phyloP scores from a whole-genome alignment of 2,797 vertebrate genomes.

The Leptatherina wallacei region DNA sequence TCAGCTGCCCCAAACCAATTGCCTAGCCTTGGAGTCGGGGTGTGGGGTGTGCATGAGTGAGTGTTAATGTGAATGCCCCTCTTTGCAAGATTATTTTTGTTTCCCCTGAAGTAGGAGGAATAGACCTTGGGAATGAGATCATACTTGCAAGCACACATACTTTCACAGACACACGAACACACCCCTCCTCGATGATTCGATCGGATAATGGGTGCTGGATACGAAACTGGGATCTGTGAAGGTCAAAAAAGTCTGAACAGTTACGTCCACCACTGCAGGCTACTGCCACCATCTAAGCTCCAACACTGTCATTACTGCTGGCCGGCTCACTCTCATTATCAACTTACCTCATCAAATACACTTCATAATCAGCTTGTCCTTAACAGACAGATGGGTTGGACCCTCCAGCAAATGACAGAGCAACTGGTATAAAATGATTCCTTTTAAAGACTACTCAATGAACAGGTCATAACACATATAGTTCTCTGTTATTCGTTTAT shows the following conservation, averaged over 20 bases:
- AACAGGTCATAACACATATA: slow-evolving; percentile 74
- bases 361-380: slow-evolving; percentile 77
- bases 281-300: slow-evolving; percentile 58
- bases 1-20: slow-evolving; percentile 70
- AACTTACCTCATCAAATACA: slow-evolving; percentile 81
- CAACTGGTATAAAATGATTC: slow-evolving; percentile 73
- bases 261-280: slow-evolving; percentile 75
- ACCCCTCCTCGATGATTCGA: slow-evolving; percentile 70
- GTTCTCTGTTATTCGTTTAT: slow-evolving; percentile 73
- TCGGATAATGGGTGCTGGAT: slow-evolving; percentile 74
- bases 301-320: slow-evolving; percentile 70
- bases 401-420: slow-evolving; percentile 76
- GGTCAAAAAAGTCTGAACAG: slow-evolving; percentile 73
- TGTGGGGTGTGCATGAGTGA: slow-evolving; percentile 61
- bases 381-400: slow-evolving; percentile 77
- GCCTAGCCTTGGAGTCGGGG: slow-evolving; percentile 64
- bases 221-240: slow-evolving; percentile 74
- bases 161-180: slow-evolving; percentile 34
- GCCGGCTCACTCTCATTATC: slow-evolving; percentile 72
- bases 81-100: slow-evolving; percentile 77
- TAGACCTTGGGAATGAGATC: slow-evolving; percentile 76
- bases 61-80: slow-evolving; percentile 65
- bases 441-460: slow-evolving; percentile 70
- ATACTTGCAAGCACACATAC: slow-evolving; percentile 48
- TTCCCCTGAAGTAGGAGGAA: slow-evolving; percentile 59